phyloP scores from a whole-genome alignment of 2,888 invertebrate genomes.

The Mycalesis mineus region DNA sequence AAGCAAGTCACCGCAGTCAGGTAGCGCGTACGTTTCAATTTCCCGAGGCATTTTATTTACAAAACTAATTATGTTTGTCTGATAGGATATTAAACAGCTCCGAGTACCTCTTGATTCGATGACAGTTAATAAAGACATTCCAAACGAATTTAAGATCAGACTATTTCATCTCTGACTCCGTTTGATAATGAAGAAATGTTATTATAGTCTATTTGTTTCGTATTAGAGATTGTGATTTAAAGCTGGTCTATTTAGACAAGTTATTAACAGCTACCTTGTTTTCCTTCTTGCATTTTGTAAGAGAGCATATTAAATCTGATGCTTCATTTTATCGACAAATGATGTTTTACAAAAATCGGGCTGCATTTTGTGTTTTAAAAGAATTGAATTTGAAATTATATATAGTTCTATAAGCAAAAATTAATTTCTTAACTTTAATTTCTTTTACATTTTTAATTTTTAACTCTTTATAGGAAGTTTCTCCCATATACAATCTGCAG shows the following conservation, averaged over 20 bases:
- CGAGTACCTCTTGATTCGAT: constrained; percentile 65
- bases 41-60: constrained; percentile 76
- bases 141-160: constrained; percentile 63
- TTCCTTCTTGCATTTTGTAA: not conserved
- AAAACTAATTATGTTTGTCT: constrained; percentile 78
- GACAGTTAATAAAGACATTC: constrained; percentile 78
- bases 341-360: no score
- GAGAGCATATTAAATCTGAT: constrained; percentile 7
- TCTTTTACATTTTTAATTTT: no score
- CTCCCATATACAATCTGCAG: no score
- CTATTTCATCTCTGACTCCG: constrained; percentile 58
- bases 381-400: no score
- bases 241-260: constrained; percentile 14
- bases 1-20: constrained; percentile 71
- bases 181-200: constrained; percentile 51
- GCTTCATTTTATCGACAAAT: constrained; percentile 5
- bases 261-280: constrained; percentile 10
- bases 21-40: constrained; percentile 76
- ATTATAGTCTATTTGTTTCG: constrained; percentile 42
- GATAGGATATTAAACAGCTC: constrained; percentile 72
- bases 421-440: no score
- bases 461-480: no score
- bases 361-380: no score
- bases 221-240: constrained; percentile 25
- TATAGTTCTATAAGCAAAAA: no score